phyloP scores from a whole-genome alignment of 2,888 invertebrate species.

The Scaptomyza caliginosa region DNA sequence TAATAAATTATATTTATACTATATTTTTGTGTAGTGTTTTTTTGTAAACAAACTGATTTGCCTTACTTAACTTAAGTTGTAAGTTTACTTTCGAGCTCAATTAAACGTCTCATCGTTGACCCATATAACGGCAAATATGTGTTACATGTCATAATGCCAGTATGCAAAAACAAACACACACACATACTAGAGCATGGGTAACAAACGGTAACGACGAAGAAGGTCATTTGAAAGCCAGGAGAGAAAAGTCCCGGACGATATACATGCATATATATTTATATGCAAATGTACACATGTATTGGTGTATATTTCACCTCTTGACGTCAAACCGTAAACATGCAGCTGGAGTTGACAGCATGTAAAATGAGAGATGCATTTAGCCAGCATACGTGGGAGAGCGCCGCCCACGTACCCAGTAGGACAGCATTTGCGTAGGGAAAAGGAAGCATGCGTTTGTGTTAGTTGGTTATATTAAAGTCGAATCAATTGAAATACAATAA shows the following conservation, averaged over 20 bases:
- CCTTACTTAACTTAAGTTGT: neutral
- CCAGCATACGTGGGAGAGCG: constrained; percentile 6
- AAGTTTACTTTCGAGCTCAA: neutral
- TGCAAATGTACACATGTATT: neutral
- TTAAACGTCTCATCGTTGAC: constrained; percentile 27
- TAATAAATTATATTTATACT: neutral
- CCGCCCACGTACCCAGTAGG: neutral
- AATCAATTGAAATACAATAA: neutral
- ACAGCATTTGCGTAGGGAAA: neutral
- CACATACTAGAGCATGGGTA: neutral
- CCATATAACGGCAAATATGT: constrained; percentile 36
- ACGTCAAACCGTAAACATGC: constrained; percentile 32
- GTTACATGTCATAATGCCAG: constrained; percentile 9
- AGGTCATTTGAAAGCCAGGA: constrained; percentile 20
- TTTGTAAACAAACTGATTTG: no score
- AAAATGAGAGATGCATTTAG: constrained; percentile 6
- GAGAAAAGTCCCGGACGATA: constrained; percentile 17
- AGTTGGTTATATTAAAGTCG: constrained; percentile 2
- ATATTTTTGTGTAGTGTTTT: neutral
- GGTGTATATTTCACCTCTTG: constrained; percentile 13
- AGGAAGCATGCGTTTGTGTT: constrained; percentile 1
- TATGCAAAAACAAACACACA: neutral
- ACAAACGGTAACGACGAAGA: constrained; percentile 2
- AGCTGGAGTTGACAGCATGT: constrained; percentile 16
- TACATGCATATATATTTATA: neutral